A percentile compares a stretch with the other conserved stretches of the same genome.
Conservation (phyloP, 2,888 invertebrate species). For the Oscheius sp. region DNA sequence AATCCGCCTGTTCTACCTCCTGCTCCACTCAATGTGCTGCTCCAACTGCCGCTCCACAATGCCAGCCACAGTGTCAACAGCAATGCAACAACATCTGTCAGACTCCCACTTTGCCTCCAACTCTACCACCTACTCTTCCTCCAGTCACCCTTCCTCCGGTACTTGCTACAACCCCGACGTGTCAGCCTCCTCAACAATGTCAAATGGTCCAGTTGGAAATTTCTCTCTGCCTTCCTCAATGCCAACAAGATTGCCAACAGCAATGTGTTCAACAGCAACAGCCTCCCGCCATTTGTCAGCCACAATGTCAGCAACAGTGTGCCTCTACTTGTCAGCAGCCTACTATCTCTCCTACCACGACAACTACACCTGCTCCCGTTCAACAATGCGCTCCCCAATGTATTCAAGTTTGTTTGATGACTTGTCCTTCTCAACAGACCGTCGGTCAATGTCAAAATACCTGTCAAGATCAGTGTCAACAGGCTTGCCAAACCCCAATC, state of each 20-base stretch:
- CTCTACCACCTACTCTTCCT: neutral
- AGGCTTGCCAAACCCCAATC: constrained; percentile 16
- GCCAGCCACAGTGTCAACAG: constrained; percentile 46
- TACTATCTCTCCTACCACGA: constrained; percentile 23
- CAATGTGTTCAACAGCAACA: constrained; percentile 38
- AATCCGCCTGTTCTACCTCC: constrained; percentile 42
- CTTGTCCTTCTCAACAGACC: constrained; percentile 37
- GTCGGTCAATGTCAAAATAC: constrained; percentile 34
- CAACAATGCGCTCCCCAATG: constrained; percentile 36
- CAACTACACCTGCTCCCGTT: neutral
- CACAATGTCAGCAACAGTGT: constrained; percentile 1
- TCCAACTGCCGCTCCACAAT: constrained; percentile 33
- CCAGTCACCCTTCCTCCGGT: neutral
- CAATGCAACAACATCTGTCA: constrained; percentile 40
- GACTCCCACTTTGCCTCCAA: constrained; percentile 13
- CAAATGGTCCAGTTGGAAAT: neutral
- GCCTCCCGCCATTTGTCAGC: constrained; percentile 33
- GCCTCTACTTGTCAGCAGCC: neutral
- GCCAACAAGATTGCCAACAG: constrained; percentile 46
- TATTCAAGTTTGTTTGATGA: constrained; percentile 28
- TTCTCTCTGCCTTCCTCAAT: constrained; percentile 33
- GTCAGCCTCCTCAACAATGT: no score
- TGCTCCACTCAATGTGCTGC: constrained; percentile 41
- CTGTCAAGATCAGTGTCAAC: constrained; percentile 32
- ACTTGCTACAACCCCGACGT: neutral